Evolutionary conservation across 2,113 vertebrate genomes (phyloP), one percentile per base, ranked within the genome.

Genomic region (Triplophysa tibetana): DNA sequence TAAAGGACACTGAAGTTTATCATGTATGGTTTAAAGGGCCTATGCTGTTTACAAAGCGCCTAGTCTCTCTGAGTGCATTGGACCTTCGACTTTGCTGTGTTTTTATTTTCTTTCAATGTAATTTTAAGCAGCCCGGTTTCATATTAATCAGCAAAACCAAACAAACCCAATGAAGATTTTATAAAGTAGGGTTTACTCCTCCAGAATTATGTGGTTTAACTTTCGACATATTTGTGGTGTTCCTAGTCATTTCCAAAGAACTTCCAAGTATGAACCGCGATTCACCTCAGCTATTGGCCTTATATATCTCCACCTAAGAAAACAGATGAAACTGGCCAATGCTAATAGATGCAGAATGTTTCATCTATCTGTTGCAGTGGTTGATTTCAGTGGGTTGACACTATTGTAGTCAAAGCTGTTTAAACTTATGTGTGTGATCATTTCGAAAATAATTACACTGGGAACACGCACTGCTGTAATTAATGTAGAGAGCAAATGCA

Each of bases 41-140:
- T 62, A 77, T 62, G 69, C 52, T 23, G 69, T 68, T 81, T 79
- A 23, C 79, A 83, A 70, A 76, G 73, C 63, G 38, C 69, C 26
- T 43, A 29, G 66, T 61, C 23, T 60, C 14, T 33, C 29, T 63
- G 14, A 56, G 43, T 52, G 69, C 29, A 17, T 52, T 52, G 50
- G 14, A 6, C 16, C 48, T 14, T 52, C 1, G 4, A 52, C 16
- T 17, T 52, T 52, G 5, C 14, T 52, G 56, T 61, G 24, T 23
- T 74, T 74, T 21, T n/a, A 8, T 2, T 17, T 60, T 41, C n/a
- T 73, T 74, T 21, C 50, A 58, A 1, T 58, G 54, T 3, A 41
- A 29, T 56, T 70, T 60, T 43, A 60, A 41, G 33, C 54, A 60
- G 54, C n/a, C 14, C 4, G 2, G 4, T 38, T 70, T 72, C 6